Percentiles rank a stretch among this genome's conserved stretches.
Evolutionary conservation across 2,113 vertebrate species (phyloP).

Genomic region (Ardeotis arabs): DNA sequence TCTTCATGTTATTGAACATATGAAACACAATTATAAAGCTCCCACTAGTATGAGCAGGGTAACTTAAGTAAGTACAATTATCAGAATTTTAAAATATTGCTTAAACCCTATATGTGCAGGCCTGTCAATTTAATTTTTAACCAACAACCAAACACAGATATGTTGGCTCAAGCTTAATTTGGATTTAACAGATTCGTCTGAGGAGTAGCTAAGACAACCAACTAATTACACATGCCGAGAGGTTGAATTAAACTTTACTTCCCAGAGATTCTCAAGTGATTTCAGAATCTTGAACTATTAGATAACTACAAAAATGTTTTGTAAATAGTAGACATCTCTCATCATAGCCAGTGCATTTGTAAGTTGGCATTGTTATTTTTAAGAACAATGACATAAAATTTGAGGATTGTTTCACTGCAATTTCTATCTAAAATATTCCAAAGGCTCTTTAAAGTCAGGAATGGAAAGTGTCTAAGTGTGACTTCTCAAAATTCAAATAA

Average conservation of each 20-base stretch:
- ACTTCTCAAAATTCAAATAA: neutral
- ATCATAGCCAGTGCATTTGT: neutral
- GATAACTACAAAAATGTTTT: neutral
- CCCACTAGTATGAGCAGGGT: neutral
- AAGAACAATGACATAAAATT: neutral
- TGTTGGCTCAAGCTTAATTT: neutral
- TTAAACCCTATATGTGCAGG: neutral
- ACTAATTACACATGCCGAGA: neutral
- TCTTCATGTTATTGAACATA: neutral
- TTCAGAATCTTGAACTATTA: neutral
- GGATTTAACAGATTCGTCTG: neutral
- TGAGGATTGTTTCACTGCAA: neutral
- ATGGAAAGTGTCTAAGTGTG: neutral
- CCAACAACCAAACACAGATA: neutral
- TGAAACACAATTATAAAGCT: neutral
- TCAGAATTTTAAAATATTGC: neutral
- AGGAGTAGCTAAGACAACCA: constrained; percentile 21
- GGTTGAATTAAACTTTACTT: neutral
- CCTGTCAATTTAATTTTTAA: neutral
- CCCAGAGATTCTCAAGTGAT: neutral
- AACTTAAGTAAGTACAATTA: neutral
- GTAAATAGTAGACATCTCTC: neutral
- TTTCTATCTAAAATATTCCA: neutral
- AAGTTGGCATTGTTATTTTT: neutral
- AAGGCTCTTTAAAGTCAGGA: neutral